These are phyloP conservation scores for Trichogramma dendrolimi DNA, from an alignment of 2,888 invertebrate genomes.

Conservation along the genomic window DNA sequence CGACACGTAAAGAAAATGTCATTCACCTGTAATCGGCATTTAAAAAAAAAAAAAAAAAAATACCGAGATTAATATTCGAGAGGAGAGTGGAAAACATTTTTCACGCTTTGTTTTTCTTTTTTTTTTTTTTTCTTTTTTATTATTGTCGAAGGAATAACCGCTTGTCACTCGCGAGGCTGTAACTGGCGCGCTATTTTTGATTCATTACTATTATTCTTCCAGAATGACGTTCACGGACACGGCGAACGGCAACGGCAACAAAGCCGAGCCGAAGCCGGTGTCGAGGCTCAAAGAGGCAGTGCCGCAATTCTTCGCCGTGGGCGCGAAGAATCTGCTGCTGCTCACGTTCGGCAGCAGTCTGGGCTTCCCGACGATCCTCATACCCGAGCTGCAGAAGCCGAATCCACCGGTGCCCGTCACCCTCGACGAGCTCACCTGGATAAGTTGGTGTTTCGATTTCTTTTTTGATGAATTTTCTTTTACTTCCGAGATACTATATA, in stretches of 20 bases:
- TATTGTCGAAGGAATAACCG: no score
- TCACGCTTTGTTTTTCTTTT: no score
- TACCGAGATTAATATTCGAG: no score
- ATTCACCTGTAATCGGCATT: no score
- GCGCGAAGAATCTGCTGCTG: constrained; percentile 73
- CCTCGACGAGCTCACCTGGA: constrained; percentile 47
- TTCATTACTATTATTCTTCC: no score
- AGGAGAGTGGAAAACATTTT: no score
- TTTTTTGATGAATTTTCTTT: not conserved
- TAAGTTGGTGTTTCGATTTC: constrained; percentile 37
- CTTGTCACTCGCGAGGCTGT: no score
- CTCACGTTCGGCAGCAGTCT: constrained; percentile 76
- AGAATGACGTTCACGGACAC: no score
- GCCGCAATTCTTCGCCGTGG: constrained; percentile 74
- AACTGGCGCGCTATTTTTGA: no score
- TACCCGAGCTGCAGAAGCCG: constrained; percentile 63
- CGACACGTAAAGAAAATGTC: no score
- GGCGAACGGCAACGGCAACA: constrained; percentile 31
- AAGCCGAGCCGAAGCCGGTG: constrained; percentile 28
- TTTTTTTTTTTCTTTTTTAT: no score
- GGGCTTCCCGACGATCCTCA: constrained; percentile 76
- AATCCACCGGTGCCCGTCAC: constrained; percentile 44
- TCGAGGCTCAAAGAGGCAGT: constrained; percentile 54
- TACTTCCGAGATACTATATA: not conserved
- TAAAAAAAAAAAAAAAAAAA: no score